Base-by-base conservation (phyloP, 2,797 vertebrate genomes). In the Nyctibius grandis region DNA sequence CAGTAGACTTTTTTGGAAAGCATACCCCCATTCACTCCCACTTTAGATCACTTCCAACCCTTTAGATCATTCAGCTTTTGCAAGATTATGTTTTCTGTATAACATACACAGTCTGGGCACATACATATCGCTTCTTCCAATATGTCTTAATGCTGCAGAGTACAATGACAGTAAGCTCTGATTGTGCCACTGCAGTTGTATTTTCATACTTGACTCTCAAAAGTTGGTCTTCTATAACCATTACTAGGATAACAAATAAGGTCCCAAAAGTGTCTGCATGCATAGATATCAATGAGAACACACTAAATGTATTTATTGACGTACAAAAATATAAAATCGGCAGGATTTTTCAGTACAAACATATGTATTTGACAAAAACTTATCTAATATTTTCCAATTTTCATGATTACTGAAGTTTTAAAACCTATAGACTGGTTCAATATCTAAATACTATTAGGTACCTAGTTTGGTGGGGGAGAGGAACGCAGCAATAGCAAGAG, bases 401-500 rank as follows among this genome's bases (percentile, higher is more conserved):
- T 63, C 28, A 73, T 9, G 16, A 91, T 45, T 70, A 44, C 6
- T 44, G 21, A 60, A 53, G 7, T 61, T 76, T 65, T 50, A 25
- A 69, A 80, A 64, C 20, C 12, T 31, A 53, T 29, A 51, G 74
- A 40, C 9, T 74, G 8, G 18, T 61, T 79, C 42, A 65, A 1
- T 65, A 91, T 16, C 23, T 50, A 79, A 76, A 82, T 69, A 75
- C 36, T 40, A 4, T 17, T 40, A 85, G 28, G 4, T 26, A 68
- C 5, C 9, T 23, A 48, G 13, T 40, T 12, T 26, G 38, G 13
- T 5, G 3, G 9, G 5, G 18, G 10, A 4, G 11, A 3, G 20
- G 20, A n/a, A n/a, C n/a, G 7, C 11, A 1, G 6, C 15, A 89
- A 67, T 6, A 75, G 28, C n/a, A 85, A 77, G 36, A 63, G 29